These are phyloP conservation scores for Eupleurogrammus muticus DNA, from an alignment of 2,797 vertebrate genomes.

Conservation along the genomic window DNA sequence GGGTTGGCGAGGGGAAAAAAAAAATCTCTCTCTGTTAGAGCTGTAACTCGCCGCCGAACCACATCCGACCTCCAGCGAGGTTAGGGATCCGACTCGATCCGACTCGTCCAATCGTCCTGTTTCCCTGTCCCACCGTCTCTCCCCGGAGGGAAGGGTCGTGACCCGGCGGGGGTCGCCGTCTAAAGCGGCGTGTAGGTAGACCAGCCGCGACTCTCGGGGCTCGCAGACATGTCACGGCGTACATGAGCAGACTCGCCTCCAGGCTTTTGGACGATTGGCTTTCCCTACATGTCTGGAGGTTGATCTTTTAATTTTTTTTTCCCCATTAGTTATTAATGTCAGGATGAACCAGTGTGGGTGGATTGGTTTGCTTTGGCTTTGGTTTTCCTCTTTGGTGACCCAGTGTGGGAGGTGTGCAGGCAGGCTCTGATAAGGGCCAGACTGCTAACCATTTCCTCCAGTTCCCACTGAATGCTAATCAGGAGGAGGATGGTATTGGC, in stretches of 20 bases:
- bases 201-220: constrained; percentile 1
- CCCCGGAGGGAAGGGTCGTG: constrained; percentile 14
- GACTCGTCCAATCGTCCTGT: constrained; percentile 24
- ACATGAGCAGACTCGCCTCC: constrained; percentile 48
- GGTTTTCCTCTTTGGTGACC: constrained; percentile 72
- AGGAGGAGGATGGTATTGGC: constrained; percentile 58
- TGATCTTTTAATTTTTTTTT: constrained; percentile 38
- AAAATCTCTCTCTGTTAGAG: constrained; percentile 19
- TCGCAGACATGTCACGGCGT: neutral
- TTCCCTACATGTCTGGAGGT: constrained; percentile 49
- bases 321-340: constrained; percentile 53
- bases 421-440: constrained; percentile 71
- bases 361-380: no score
- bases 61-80: constrained; percentile 35
- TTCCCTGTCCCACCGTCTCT: constrained; percentile 22
- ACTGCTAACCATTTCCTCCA: constrained; percentile 67
- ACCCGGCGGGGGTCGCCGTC: constrained; percentile 25
- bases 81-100: neutral
- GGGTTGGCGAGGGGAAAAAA: constrained; percentile 21
- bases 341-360: constrained; percentile 74
- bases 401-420: constrained; percentile 75
- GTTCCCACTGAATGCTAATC: constrained; percentile 72
- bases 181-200: constrained; percentile 43
- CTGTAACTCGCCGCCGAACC: constrained; percentile 5
- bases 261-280: constrained; percentile 53